These are phyloP conservation scores for Stigmatopora argus DNA, from an alignment of 2,113 vertebrate genomes.

Conservation along the genomic window DNA sequence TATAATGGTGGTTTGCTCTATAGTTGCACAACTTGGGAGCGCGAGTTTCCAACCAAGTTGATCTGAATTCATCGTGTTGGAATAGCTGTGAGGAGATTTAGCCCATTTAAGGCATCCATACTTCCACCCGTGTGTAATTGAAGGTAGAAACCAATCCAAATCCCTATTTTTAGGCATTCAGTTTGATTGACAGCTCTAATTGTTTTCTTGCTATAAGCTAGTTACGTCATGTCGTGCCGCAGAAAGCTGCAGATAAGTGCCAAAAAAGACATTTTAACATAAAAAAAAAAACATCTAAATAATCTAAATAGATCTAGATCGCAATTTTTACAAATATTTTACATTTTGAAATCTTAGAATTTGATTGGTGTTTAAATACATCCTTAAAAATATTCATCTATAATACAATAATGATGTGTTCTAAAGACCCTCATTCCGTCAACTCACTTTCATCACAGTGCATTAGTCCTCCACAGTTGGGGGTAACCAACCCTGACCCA, in stretches of 20 bases:
- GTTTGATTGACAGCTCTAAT: constrained; percentile 61
- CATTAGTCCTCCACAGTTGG: constrained; percentile 28
- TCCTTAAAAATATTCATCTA: too few relatives aligned
- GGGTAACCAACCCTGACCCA: constrained; percentile 24
- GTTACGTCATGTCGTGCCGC: constrained; percentile 15
- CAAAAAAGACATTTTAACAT: neutral
- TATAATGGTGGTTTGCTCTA: neutral
- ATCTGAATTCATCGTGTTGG: neutral
- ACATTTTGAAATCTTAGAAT: too few relatives aligned
- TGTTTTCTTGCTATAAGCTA: constrained; percentile 45
- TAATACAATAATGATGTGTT: constrained; percentile 7
- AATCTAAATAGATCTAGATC: neutral
- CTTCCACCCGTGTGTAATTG: constrained; percentile 11
- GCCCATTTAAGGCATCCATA: neutral
- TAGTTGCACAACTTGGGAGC: neutral
- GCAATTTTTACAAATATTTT: neutral
- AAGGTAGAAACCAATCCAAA: constrained; percentile 34
- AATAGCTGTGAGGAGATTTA: neutral
- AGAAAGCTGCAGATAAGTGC: constrained; percentile 3
- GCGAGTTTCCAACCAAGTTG: neutral
- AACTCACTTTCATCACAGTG: constrained; percentile 42
- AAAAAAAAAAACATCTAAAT: neutral
- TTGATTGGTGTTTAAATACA: too few relatives aligned
- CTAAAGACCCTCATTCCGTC: constrained; percentile 8
- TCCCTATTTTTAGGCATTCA: constrained; percentile 45